These are phyloP conservation scores for Callinectes sapidus DNA, from an alignment of 2,888 invertebrate species.

Conservation along the genomic window DNA sequence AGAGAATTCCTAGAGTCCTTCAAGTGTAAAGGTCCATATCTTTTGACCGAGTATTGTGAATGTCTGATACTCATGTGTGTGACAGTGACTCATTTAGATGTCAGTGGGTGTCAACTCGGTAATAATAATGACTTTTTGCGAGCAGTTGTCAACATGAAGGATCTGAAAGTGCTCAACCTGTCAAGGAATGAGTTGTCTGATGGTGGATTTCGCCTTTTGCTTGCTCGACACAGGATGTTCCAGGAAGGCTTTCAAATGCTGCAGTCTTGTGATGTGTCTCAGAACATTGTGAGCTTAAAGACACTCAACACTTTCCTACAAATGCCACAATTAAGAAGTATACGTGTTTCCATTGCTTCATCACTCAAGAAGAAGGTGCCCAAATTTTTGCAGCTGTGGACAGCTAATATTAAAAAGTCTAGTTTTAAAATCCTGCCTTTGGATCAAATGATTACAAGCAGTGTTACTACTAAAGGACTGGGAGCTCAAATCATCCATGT, in stretches of 20 bases:
- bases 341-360: slow-evolving; percentile 43
- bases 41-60: slow-evolving; percentile 61
- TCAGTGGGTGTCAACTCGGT: slow-evolving; percentile 56
- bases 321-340: slow-evolving; percentile 39
- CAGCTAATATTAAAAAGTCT: not conserved
- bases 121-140: slow-evolving; percentile 53
- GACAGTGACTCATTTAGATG: slow-evolving; percentile 59
- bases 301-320: slow-evolving; percentile 36
- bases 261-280: slow-evolving; percentile 54
- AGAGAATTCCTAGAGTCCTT: slow-evolving; percentile 47
- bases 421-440: not conserved
- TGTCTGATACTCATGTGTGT: slow-evolving; percentile 48
- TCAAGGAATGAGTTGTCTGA: slow-evolving; percentile 58
- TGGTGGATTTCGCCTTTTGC: slow-evolving; percentile 62
- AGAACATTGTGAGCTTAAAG: slow-evolving; percentile 41
- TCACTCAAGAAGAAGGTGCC: slow-evolving; percentile 2
- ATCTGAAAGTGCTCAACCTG: slow-evolving; percentile 62
- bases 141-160: slow-evolving; percentile 48
- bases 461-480: slow-evolving; percentile 52
- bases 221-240: slow-evolving; percentile 57
- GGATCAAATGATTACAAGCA: slow-evolving; percentile 10
- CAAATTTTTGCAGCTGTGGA: slow-evolving; percentile 39
- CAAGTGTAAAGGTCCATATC: not conserved
- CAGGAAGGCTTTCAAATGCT: slow-evolving; percentile 59
- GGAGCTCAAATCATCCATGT: slow-evolving; percentile 39